These are phyloP conservation scores for Petrocephalus sullivani DNA, from an alignment of 2,797 vertebrate species.

Conservation along the genomic window DNA sequence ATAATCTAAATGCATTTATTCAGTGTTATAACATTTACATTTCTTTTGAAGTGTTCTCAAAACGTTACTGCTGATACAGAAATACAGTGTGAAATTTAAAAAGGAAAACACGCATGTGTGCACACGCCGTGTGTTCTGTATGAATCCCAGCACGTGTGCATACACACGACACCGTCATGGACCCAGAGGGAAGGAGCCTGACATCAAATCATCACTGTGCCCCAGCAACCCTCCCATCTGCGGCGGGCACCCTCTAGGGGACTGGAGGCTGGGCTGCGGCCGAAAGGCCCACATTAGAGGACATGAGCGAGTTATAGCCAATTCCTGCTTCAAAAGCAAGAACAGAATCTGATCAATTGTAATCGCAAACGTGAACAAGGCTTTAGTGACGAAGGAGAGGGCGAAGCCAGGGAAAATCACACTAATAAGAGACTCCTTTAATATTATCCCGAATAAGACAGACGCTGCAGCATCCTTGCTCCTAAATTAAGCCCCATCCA, in stretches of 20 bases:
- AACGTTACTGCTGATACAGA: not conserved
- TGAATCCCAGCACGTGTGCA: not conserved
- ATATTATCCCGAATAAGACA: not conserved
- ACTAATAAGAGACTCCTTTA: constrained; percentile 11
- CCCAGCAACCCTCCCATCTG: not conserved
- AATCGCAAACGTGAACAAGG: not conserved
- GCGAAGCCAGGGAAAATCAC: not conserved
- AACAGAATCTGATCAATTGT: not conserved
- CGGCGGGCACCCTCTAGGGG: not conserved
- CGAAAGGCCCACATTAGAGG: not conserved
- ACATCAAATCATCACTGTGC: not conserved
- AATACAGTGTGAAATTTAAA: not conserved
- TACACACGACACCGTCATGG: not conserved
- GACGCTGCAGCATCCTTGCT: not conserved
- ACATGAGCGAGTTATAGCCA: not conserved
- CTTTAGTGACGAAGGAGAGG: not conserved
- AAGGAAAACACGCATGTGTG: not conserved
- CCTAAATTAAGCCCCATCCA: constrained; percentile 9
- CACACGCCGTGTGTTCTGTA: not conserved
- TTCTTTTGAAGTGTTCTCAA: not conserved
- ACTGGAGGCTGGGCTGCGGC: not conserved
- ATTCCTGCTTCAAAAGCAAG: not conserved
- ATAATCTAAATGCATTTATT: not conserved
- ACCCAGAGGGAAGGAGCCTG: not conserved
- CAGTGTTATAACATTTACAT: not conserved